Base-by-base conservation (phyloP, 2,113 vertebrate genomes). In the Azemiops feae region DNA sequence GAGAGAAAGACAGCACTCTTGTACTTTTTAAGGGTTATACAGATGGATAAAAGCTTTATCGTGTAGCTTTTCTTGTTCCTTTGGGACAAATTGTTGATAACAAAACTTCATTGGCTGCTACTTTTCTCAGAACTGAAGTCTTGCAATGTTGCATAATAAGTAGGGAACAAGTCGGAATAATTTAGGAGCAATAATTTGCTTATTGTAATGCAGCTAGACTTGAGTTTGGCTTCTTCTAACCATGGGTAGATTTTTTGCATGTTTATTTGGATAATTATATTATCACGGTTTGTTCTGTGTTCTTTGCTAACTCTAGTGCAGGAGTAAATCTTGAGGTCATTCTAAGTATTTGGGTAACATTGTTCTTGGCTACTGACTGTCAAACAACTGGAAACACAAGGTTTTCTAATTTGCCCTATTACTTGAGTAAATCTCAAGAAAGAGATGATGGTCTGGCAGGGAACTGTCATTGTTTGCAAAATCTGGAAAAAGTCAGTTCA, bases 401-500 rank as follows among this genome's bases (percentile, higher is more conserved):
- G 22, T 43, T 81, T 81, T 34, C 7, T 43, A 43, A 20, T 43
- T 57, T 43, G 52, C 27, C 53, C 34, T 87, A 34, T 23, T n/a
- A 12, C 50, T 87, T 69, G 89, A 81, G 88, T 93, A 58, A 86
- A 57, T 81, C 14, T 93, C 85, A 86, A 34, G 86, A 93, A 60
- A 45, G 23, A 81, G 88, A 90, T 93, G 54, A n/a, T n/a, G 52
- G 4, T 87, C 11, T 93, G 89, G 89, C 25, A 86, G 81, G 39
- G 14, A 93, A 34, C 89, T 64, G 50, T 85, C 85, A 45, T 60
- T 93, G 47, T 88, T 64, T 57, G 47, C 47, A 90, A 74, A 88
- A 60, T 85, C 89, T 52, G 30, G 27, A 50, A 86, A 86, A 52
- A 90, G 88, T 87, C 52, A 85, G 43, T 27, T 12, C 20, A 81